phyloP scores from a whole-genome alignment of 1,140 invertebrate genomes.

The Heterodera schachtii region DNA sequence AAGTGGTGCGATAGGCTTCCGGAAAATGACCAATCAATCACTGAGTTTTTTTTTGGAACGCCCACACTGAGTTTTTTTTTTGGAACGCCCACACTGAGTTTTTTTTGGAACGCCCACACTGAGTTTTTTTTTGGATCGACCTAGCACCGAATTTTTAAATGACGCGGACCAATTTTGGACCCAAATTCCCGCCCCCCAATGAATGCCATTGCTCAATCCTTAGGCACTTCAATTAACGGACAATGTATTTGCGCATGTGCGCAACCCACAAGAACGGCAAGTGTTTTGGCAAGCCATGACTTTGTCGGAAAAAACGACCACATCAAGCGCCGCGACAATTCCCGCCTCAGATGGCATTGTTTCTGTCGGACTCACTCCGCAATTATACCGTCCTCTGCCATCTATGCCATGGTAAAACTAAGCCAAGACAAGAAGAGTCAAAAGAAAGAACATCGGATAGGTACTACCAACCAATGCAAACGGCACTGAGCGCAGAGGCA shows the following conservation, averaged over 20 bases:
- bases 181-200: too few species aligned
- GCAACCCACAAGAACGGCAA: slow-evolving; percentile 28
- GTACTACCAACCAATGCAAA: slow-evolving; percentile 37
- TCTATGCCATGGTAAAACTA: slow-evolving; percentile 21
- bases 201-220: neutral
- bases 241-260: slow-evolving; percentile 53
- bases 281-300: slow-evolving; percentile 3
- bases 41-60: too few species aligned
- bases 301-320: neutral
- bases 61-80: too few species aligned
- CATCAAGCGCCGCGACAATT: neutral
- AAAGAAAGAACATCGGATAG: neutral
- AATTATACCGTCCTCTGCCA: neutral
- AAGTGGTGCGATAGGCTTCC: too few species aligned
- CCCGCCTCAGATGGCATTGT: neutral
- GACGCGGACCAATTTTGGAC: neutral
- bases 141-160: neutral
- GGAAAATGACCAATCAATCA: too few species aligned
- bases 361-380: slow-evolving; percentile 1
- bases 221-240: slow-evolving; percentile 36
- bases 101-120: too few species aligned
- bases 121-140: too few species aligned
- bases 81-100: too few species aligned
- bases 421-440: slow-evolving; percentile 1
- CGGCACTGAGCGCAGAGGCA: slow-evolving; percentile 40